Base-by-base conservation (phyloP, 1,140 invertebrate genomes). In the Palaemon carinicauda region DNA sequence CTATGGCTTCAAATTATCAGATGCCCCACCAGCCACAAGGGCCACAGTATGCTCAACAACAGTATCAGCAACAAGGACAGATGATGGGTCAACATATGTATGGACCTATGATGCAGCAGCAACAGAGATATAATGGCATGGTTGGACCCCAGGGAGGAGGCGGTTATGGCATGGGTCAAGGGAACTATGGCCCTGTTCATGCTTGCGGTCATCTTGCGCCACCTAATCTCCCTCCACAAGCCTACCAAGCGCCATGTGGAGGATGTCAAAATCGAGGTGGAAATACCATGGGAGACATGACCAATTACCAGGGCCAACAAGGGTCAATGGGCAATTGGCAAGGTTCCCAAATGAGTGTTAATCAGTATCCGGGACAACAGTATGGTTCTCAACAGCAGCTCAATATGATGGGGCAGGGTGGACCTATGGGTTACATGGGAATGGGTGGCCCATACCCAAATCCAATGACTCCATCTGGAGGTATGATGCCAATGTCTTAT, bases 1-100 rank as follows among this genome's bases (percentile, higher is more conserved):
- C n/a, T 82, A 89, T 78, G 91, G 87, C 91, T 89, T 80, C 90
- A 90, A 74, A 51, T 27, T 90, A 90, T 78, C 89, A 88, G 31
- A 90, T 90, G 5, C 90, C 86, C 80, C 41, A 92, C 88, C 80
- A 91, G 89, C 81, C 92, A 91, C 51, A 92, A 91, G 75, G 92
- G 91, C 91, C 90, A 89, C 89, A 89, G 51, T 89, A 88, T 54
- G 89, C 90, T 60, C 90, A 91, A 77, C 90, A 87, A 80, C 90
- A 90, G 52, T 86, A 88, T 31, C 89, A 90, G 79, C 80, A 84
- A 12, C 41, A 41, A 41, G 41, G 41, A 41, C 41, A 41, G 15
- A 80, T 89, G 74, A 87, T 89, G 65, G 80, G 83, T 60, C 86
- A 89, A 52, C 87, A 89, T 52, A 87, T 89, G 80, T 89, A 81